These are phyloP conservation scores for Babyrousa celebensis DNA, from an alignment of 2,797 vertebrate genomes.

Conservation along the genomic window DNA sequence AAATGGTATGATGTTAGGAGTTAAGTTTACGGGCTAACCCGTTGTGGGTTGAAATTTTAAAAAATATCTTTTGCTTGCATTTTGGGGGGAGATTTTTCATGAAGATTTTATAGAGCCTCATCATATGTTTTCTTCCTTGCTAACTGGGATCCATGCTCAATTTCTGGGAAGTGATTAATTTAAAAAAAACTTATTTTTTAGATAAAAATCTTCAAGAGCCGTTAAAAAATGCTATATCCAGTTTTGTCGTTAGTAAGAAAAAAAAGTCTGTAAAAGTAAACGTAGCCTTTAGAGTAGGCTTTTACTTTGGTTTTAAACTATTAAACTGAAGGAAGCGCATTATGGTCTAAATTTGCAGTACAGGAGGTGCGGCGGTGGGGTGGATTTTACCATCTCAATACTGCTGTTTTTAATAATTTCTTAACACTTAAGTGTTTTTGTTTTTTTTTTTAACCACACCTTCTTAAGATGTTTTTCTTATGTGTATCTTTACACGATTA, in stretches of 20 bases:
- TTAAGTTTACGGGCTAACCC: slow-evolving; percentile 53
- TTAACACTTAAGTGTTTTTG: slow-evolving; percentile 1
- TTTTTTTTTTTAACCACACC: slow-evolving; percentile 24
- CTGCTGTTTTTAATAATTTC: neutral
- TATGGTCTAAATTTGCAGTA: neutral
- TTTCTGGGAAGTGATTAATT: slow-evolving; percentile 53
- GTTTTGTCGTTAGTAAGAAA: slow-evolving; percentile 9
- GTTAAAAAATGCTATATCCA: slow-evolving; percentile 7
- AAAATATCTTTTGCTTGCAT: slow-evolving; percentile 42
- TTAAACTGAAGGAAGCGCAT: slow-evolving; percentile 60
- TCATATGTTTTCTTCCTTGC: neutral
- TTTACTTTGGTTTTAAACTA: slow-evolving; percentile 59
- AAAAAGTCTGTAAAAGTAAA: slow-evolving; percentile 49
- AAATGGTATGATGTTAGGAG: slow-evolving; percentile 93
- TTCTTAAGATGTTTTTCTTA: slow-evolving; percentile 62
- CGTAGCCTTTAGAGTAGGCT: neutral
- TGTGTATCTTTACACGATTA: slow-evolving; percentile 2
- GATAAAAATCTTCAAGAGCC: slow-evolving; percentile 43
- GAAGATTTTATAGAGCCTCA: neutral
- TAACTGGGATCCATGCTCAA: slow-evolving; percentile 25
- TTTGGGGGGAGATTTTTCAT: slow-evolving; percentile 3
- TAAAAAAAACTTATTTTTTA: slow-evolving; percentile 47
- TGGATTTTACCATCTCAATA: slow-evolving; percentile 9
- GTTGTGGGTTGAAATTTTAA: slow-evolving; percentile 45
- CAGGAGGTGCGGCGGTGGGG: neutral